Evolutionary conservation across 37 sponge, comb jelly and placozoan species (phyloP), one percentile per base, ranked within the genome.

Genomic region (Halisarca cf. caerulea): DNA sequence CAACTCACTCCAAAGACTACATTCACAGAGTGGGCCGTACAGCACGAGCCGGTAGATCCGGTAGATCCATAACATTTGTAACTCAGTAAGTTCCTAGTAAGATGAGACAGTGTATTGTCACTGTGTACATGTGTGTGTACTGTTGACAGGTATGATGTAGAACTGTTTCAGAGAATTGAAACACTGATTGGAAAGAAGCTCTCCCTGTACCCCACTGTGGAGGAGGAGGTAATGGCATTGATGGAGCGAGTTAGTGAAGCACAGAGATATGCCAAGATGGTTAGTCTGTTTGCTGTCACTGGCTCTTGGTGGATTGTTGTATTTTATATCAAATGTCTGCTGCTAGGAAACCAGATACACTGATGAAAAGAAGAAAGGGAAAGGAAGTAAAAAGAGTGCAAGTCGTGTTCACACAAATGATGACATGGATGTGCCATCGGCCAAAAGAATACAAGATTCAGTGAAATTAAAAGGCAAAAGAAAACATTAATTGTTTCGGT

Each of bases 1-100:
- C 99, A 23, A 96, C 99, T 8, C 99, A 98, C 47, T 96, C 97
- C 37, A 98, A 98, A 89, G 99, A 98, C 83, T 98, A 98, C 78
- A 98, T 98, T 51, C 99, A 98, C 84, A 74, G 99, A 18, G 99
- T 98, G 47, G 99, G 99, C 30, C 85, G 99, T 47, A 98, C 99
- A 8, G 99, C 99, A 11, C 77, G 99, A 37, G 99, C 99, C 28
- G 99, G 99, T 2, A 62, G 97, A 23, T 83, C 99, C 0, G 99
- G 99, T 0, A 78, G 90, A 55, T 87, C 97, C 38, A 91, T 98
- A 81, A 98, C 91, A 33, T 96, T 98, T 85, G 97, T 98, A 55
- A 96, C 97, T 7, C 99, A 98, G 95, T 95, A 44, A 85, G 39
- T 81, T 25, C 38, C 28, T 17, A 11, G 8, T 7, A 69, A 20